Base-by-base conservation (phyloP, 2,888 invertebrate species). In the Erebia ligea region DNA sequence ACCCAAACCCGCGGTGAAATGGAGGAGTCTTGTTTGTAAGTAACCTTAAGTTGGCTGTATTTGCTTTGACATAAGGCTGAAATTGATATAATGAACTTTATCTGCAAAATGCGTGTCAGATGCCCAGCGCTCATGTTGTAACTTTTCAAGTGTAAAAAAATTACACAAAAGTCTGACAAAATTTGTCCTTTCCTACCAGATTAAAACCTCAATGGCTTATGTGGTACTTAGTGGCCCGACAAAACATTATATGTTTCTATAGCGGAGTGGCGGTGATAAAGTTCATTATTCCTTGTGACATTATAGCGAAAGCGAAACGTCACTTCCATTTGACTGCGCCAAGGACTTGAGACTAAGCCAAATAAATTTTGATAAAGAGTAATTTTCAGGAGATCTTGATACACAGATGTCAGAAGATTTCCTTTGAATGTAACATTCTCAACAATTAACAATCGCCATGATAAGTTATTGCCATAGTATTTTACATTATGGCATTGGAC, bases 401-500 rank as follows among this genome's bases (percentile, higher is more conserved):
- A 21, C 21, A 45, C 19, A n/a, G 4, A 62, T 56, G 73, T 70
- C 73, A 72, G 72, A 68, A 72, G 72, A 74, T 66, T 72, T 72
- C 72, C 69, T 65, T 67, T 64, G 70, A 62, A 72, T 70, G 56
- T 62, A 66, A 69, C 71, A 73, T 69, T 73, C 56, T 74, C 67
- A 62, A 67, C 66, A 67, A 64, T 21, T 42, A 73, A 70, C 69
- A 66, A 63, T 68, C 70, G 73, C 76, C 75, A 72, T 65, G 73
- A 73, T 73, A 72, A 54, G 10, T 19, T 19, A 17, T 54, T 21
- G 0, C 11, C 54, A 19, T 19, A 11, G 19, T n/a, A 13, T 17
- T 19, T 17, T 54, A 17, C 17, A 17, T 17, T 17, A 52, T 17
- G 6, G 25, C 9, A 2, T 17, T 8, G 17, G 10, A 10, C 19